Evolutionary conservation across 2,888 invertebrate genomes (phyloP), one percentile per base, ranked within the genome.

Genomic region (Caenorhabditis parvicauda): DNA sequence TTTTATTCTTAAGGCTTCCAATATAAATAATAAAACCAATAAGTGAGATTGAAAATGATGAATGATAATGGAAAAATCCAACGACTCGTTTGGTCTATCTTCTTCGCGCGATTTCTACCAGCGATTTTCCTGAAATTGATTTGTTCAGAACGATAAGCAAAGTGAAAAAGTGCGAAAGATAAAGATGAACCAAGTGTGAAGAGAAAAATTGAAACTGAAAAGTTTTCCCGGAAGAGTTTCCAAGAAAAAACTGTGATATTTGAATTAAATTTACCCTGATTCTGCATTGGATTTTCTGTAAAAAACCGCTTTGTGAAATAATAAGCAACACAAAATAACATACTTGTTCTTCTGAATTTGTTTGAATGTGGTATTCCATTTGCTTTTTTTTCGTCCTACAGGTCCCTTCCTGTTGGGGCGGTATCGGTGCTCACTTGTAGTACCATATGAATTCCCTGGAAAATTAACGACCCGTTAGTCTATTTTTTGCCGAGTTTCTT

Each of bases 1-100:
- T n/a, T 43, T 17, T 19, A n/a, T n/a, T 27, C 22, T 55, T 50
- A 64, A 41, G 66, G 63, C 42, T 66, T 68, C 56, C 60, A 64
- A 42, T 59, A 68, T 6, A 77, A 49, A 59, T 80, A 80, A 50
- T 80, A 80, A n/a, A 57, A 52, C 80, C 80, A 80, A 50, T 80
- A 80, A 24, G 55, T 54, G n/a, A 76, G 43, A 39, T 80, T 80
- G 63, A 80, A 80, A n/a, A 77, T 63, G n/a, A 72, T 46, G 52
- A 80, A 80, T 0, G 75, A 44, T 1, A 76, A 51, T 5, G 80
- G 80, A 48, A 80, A 80, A 17, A 74, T 61, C 76, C 77, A 77
- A 39, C 80, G 64, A 45, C 73, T 76, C 46, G 70, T 67, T 46
- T 76, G 76, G 56, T 80, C 80, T 50, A 80, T 80, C 50, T 66